A percentile compares a stretch with the other conserved stretches of the same genome.
Evolutionary conservation across 2,888 invertebrate genomes (phyloP).

Genomic region (Clitarchus hookeri): DNA sequence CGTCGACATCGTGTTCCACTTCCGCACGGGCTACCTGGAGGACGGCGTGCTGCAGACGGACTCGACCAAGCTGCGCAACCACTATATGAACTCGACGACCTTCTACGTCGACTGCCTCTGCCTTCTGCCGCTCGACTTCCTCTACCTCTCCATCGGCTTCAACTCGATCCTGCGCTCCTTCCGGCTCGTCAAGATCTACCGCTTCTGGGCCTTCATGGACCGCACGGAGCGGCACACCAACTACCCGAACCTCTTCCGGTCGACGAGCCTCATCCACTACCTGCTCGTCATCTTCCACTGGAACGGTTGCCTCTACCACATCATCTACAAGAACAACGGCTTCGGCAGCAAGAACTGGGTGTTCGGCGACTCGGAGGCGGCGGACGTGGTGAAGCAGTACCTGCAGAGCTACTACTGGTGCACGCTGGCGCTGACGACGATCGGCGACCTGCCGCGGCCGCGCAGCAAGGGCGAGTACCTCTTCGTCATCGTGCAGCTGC

Average conservation of each 20-base stretch:
- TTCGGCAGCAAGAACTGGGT: constrained; percentile 94
- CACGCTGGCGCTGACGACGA: constrained; percentile 92
- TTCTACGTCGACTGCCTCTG: constrained; percentile 99
- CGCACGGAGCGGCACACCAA: constrained; percentile 97
- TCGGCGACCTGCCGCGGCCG: constrained; percentile 90
- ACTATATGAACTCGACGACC: constrained; percentile 97
- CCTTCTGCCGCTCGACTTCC: constrained; percentile 95
- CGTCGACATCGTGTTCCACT: constrained; percentile 95
- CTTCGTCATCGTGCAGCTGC: constrained; percentile 91
- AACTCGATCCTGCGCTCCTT: constrained; percentile 95
- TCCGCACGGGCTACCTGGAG: constrained; percentile 95
- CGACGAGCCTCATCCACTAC: constrained; percentile 92
- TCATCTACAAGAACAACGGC: constrained; percentile 93
- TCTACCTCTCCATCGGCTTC: constrained; percentile 96
- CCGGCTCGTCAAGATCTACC: constrained; percentile 95
- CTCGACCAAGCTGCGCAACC: constrained; percentile 87
- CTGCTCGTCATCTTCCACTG: constrained; percentile 98
- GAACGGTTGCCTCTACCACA: constrained; percentile 98
- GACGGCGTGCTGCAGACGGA: constrained; percentile 98
- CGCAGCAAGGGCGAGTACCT: constrained; percentile 93
- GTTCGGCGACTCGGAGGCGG: constrained; percentile 81
- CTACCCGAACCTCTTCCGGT: constrained; percentile 95
- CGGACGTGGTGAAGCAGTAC: constrained; percentile 92
- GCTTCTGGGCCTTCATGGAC: constrained; percentile 99
- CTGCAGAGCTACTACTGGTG: constrained; percentile 99